Evolutionary conservation across 2,113 vertebrate genomes (phyloP).

Genomic region (Thinocorus orbignyianus): DNA sequence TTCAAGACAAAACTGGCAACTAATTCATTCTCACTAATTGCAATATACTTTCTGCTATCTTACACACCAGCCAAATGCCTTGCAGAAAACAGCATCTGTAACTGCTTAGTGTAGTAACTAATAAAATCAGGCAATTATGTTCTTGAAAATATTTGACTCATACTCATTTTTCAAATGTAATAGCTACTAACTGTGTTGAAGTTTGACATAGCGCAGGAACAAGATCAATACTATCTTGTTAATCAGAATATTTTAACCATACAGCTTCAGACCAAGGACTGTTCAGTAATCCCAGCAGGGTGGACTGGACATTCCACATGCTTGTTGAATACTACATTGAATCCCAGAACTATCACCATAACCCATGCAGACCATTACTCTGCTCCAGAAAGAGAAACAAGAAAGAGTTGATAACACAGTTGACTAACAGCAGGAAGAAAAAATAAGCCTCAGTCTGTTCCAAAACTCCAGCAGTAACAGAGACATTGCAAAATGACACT

Average conservation of each 20-base stretch:
- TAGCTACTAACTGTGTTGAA: background rate
- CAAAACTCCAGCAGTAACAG: background rate
- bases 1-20: background rate
- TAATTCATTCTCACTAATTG: slow-evolving; percentile 40
- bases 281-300: background rate
- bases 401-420: background rate
- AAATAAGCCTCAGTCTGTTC: background rate
- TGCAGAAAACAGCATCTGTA: background rate
- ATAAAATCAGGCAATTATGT: background rate
- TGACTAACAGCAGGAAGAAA: background rate
- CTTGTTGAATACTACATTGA: background rate
- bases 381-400: background rate
- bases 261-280: background rate
- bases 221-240: background rate
- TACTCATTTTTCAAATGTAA: background rate
- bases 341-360: background rate
- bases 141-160: background rate
- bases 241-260: background rate
- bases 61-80: background rate
- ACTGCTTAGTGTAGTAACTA: background rate
- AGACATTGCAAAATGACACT: background rate
- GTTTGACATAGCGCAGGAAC: background rate
- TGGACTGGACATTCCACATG: background rate
- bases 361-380: background rate
- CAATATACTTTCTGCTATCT: background rate